Evolutionary conservation across 2,888 invertebrate genomes (phyloP).

Genomic region (Drosophila helvetica): DNA sequence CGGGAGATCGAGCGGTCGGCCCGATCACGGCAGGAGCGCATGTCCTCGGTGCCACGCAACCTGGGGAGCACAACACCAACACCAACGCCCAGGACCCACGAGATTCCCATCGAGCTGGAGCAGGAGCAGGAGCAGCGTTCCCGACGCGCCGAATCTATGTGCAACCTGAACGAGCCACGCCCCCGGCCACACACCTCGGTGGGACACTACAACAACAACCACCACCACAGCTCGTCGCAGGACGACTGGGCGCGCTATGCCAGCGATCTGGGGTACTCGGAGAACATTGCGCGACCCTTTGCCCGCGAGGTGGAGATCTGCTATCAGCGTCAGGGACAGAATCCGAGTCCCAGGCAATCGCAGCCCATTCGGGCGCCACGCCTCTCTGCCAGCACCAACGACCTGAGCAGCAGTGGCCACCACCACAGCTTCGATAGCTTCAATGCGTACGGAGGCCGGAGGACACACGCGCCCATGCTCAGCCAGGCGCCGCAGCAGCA

Average conservation of each 20-base stretch:
- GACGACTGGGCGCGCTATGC: slow-evolving; percentile 85
- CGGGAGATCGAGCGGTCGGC: slow-evolving; percentile 77
- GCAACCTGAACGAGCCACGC: slow-evolving; percentile 67
- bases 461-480: slow-evolving; percentile 79
- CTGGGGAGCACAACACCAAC: slow-evolving; percentile 31
- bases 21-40: slow-evolving; percentile 62
- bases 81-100: slow-evolving; percentile 23
- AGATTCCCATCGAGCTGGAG: slow-evolving; percentile 73
- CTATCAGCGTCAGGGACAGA: slow-evolving; percentile 68
- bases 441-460: slow-evolving; percentile 76
- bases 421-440: slow-evolving; percentile 68
- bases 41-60: slow-evolving; percentile 60
- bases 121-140: slow-evolving; percentile 48
- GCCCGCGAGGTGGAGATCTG: slow-evolving; percentile 83
- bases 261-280: slow-evolving; percentile 82
- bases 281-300: slow-evolving; percentile 82
- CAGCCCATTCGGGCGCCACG: slow-evolving; percentile 81
- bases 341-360: slow-evolving; percentile 37
- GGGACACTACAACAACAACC: slow-evolving; percentile 47
- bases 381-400: slow-evolving; percentile 79
- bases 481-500: slow-evolving; percentile 69
- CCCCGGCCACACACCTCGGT: slow-evolving; percentile 61
- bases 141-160: slow-evolving; percentile 81
- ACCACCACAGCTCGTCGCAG: slow-evolving; percentile 59
- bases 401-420: slow-evolving; percentile 64